A percentile compares a stretch with the other conserved stretches of the same genome.
These are phyloP conservation scores for Pica pica DNA, from an alignment of 2,113 vertebrate genomes.

Conservation along the genomic window DNA sequence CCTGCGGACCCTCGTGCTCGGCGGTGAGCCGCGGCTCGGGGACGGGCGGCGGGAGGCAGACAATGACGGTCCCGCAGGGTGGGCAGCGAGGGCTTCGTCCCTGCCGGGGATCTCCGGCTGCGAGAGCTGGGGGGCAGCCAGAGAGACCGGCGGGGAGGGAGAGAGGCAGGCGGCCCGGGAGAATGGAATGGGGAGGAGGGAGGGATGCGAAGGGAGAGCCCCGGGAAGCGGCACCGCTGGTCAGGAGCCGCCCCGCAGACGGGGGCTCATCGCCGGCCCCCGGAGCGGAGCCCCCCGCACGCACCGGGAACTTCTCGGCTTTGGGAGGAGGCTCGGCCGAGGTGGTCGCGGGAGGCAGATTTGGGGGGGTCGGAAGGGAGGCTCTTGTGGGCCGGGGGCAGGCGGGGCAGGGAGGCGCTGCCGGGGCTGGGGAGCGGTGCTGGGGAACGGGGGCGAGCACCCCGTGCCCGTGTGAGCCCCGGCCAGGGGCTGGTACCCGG, in stretches of 20 bases:
- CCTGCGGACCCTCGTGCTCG: background rate
- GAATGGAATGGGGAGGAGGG: background rate
- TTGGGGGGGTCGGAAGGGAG: too few relatives aligned
- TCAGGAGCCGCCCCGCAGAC: background rate
- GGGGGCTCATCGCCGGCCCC: background rate
- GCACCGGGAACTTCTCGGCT: background rate
- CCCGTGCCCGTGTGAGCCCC: fast-evolving
- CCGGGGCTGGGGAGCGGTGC: background rate
- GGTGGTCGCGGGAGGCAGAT: background rate
- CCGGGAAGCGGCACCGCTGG: background rate
- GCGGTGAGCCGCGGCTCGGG: background rate
- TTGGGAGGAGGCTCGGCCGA: background rate
- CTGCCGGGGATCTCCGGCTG: fast-evolving
- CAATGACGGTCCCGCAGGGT: background rate
- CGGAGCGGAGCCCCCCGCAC: background rate
- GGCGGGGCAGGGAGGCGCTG: background rate
- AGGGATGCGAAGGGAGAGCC: background rate
- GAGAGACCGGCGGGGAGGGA: too few relatives aligned
- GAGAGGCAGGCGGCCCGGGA: too few relatives aligned
- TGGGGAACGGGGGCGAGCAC: background rate
- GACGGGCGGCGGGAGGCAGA: background rate
- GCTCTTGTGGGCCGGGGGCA: background rate
- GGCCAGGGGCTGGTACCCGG: fast-evolving
- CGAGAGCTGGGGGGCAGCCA: background rate
- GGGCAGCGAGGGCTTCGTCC: background rate